A percentile compares a stretch with the other conserved stretches of the same genome.
These are phyloP conservation scores for Drosophila bunnanda DNA, from an alignment of 2,888 invertebrate genomes.

Conservation along the genomic window DNA sequence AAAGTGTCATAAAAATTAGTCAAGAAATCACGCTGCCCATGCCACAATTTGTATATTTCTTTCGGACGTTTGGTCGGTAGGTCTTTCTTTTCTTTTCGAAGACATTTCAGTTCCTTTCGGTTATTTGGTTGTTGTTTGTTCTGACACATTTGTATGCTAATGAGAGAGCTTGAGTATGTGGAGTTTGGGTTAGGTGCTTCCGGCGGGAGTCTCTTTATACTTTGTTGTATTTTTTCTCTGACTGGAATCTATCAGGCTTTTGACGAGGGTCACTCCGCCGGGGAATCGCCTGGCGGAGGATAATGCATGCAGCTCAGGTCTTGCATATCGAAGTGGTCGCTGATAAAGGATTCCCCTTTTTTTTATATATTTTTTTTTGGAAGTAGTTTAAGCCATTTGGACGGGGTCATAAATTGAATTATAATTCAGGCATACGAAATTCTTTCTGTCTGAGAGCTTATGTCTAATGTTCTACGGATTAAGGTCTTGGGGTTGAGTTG, in stretches of 20 bases:
- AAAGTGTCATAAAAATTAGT: constrained; percentile 81
- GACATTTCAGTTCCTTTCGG: constrained; percentile 48
- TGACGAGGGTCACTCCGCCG: constrained; percentile 66
- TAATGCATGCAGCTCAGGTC: constrained; percentile 59
- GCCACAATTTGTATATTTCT: constrained; percentile 26
- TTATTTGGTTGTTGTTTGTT: constrained; percentile 75
- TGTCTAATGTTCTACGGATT: constrained; percentile 38
- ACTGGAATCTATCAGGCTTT: constrained; percentile 69
- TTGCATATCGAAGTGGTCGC: constrained; percentile 35
- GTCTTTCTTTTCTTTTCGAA: constrained; percentile 19
- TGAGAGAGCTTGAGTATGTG: constrained; percentile 51
- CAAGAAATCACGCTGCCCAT: constrained; percentile 74
- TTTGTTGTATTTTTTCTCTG: constrained; percentile 22
- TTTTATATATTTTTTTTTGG: constrained; percentile 11
- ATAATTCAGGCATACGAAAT: constrained; percentile 34
- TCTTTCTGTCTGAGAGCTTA: constrained; percentile 26
- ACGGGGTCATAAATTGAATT: constrained; percentile 54
- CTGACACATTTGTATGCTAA: constrained; percentile 81
- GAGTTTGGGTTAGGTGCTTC: constrained; percentile 56
- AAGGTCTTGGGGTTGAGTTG: constrained; percentile 20
- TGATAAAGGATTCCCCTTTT: constrained; percentile 61
- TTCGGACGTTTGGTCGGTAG: constrained; percentile 25
- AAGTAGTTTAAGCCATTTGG: constrained; percentile 41
- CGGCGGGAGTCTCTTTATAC: constrained; percentile 61
- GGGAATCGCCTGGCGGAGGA: constrained; percentile 48